Evolutionary conservation across 2,113 vertebrate genomes (phyloP), one percentile per base, ranked within the genome.

Genomic region (Irena cyanogastra): DNA sequence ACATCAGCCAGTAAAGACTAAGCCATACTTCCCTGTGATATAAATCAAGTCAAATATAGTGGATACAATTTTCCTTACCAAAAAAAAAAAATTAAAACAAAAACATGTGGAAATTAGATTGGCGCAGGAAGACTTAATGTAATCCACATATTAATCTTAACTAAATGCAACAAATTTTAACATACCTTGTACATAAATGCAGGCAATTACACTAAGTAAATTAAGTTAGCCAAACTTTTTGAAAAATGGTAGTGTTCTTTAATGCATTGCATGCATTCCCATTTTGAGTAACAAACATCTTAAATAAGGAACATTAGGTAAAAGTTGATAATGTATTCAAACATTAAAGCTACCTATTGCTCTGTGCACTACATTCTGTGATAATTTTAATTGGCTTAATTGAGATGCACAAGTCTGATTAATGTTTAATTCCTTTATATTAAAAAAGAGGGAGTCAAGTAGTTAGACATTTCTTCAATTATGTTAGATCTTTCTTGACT

Each of bases 301-400:
- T 97, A 94, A 97, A 95, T 95, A 97, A 91, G 85, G 89, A 97
- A 96, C 91, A 92, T 96, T 97, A 97, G 96, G 97, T 97, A 96
- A 96, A 98, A 97, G 91, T 97, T 97, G 96, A 97, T 98, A 97
- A 98, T 97, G 94, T 97, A 98, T 98, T 98, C 97, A 97, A 96
- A 97, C 97, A 97, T 95, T 98, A 98, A 98, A 97, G 95, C 97
- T 98, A 98, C 98, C 97, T 98, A 98, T 98, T 98, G 97, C 95
- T 41, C 95, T 92, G 89, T 95, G 97, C 95, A 91, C 93, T 97
- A 81, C 93, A 89, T 96, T 98, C 98, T 98, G 97, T 98, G 98
- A 98, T 98, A 98, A 97, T 98, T 98, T 98, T 98, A 98, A 98
- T 98, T 98, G 98, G 97, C 98, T 98, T 98, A 98, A 98, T 98